Evolutionary conservation across 2,888 invertebrate species (phyloP).

Genomic region (Cantharis nigra): DNA sequence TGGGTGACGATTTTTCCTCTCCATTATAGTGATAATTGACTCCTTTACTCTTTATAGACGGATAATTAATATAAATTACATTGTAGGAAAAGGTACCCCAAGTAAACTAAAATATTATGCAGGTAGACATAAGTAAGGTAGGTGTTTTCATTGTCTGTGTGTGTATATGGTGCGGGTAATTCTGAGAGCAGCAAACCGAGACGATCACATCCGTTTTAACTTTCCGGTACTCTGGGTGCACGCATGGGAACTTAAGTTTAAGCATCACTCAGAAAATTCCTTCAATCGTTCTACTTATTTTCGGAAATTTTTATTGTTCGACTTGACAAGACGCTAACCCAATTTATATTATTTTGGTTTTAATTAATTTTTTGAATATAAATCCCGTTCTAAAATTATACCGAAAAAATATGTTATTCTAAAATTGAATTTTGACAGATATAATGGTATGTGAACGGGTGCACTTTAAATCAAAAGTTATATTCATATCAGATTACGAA

Average conservation of each 20-base stretch:
- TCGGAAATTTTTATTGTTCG: background rate
- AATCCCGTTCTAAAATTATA: background rate
- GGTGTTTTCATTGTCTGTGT: slow-evolving; percentile 34
- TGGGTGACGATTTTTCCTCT: background rate
- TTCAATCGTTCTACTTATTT: background rate
- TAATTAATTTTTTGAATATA: background rate
- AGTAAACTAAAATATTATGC: slow-evolving; percentile 5
- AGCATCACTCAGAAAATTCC: background rate
- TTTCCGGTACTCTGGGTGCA: slow-evolving; percentile 46
- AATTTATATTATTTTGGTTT: background rate
- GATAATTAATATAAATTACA: background rate
- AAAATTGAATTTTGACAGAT: slow-evolving; percentile 1
- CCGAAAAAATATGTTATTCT: background rate
- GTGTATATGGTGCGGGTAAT: slow-evolving; percentile 22
- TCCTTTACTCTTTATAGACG: background rate
- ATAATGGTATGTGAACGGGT: background rate
- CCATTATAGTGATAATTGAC: background rate
- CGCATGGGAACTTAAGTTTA: slow-evolving; percentile 35
- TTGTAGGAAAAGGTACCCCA: background rate
- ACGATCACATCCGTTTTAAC: slow-evolving; percentile 49
- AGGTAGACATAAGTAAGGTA: slow-evolving; percentile 26
- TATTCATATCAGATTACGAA: background rate
- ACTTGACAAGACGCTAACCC: background rate
- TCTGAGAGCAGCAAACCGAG: slow-evolving; percentile 43
- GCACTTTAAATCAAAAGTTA: slow-evolving; percentile 2